Conservation (phyloP, 2,888 invertebrate genomes). For the Steromphala cineraria region DNA sequence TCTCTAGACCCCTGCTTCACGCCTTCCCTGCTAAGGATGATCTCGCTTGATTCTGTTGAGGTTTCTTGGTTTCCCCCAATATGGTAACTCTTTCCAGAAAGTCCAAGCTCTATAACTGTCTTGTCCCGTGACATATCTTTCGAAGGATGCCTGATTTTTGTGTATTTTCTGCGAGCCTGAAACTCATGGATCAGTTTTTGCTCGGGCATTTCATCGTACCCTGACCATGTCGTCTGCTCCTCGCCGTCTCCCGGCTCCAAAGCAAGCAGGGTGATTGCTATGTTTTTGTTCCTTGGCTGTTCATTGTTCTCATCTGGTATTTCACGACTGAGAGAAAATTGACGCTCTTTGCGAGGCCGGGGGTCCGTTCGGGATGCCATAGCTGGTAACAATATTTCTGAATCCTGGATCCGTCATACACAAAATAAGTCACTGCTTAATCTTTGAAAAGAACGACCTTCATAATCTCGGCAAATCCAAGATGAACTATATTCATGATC, state of each 20-base stretch:
- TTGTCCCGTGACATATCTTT: not conserved
- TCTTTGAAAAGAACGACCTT: too few species aligned
- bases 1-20: too few species aligned
- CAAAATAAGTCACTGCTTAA: too few species aligned
- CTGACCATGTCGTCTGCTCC: not conserved
- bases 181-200: constrained; percentile 12
- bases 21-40: not conserved
- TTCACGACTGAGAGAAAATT: not conserved
- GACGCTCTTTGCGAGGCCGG: constrained; percentile 7
- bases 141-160: not conserved
- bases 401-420: too few species aligned
- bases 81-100: not conserved
- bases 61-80: not conserved
- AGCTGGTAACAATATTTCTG: too few species aligned
- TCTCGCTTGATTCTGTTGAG: not conserved
- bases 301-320: not conserved
- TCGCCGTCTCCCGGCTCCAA: not conserved
- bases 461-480: too few species aligned
- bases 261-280: constrained; percentile 1
- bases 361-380: not conserved
- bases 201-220: not conserved
- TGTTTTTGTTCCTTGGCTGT: not conserved
- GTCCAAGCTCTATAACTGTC: constrained; percentile 7
- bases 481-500: too few species aligned
- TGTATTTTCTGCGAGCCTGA: not conserved